Percentiles rank a stretch among this genome's conserved stretches.
These are phyloP conservation scores for Hyla sarda DNA, from an alignment of 2,113 vertebrate genomes.

Conservation along the genomic window DNA sequence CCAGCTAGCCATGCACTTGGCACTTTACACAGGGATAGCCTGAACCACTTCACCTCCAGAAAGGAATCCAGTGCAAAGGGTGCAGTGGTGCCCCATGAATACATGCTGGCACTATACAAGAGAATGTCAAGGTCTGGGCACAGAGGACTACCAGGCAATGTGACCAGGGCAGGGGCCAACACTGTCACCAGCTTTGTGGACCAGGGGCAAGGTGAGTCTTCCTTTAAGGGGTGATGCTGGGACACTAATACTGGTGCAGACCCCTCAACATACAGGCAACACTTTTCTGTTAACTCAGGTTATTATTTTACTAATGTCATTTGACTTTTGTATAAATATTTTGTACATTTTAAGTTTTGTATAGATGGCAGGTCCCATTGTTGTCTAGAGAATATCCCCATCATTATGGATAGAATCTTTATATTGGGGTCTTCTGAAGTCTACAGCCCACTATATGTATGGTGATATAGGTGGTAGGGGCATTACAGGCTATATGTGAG, in stretches of 20 bases:
- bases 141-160: conserved; percentile 58
- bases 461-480: no score
- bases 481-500: no score
- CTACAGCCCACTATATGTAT: neutral
- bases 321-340: neutral
- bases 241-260: neutral
- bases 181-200: conserved; percentile 85
- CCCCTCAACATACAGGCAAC: neutral
- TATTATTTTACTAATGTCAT: neutral
- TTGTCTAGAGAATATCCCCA: neutral
- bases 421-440: no score
- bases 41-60: conserved; percentile 27
- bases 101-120: conserved; percentile 85
- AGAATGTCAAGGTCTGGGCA: conserved; percentile 70
- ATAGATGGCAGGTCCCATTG: neutral
- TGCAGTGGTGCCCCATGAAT: conserved; percentile 79
- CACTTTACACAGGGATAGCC: conserved; percentile 26
- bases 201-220: conserved; percentile 69
- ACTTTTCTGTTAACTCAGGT: neutral
- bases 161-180: conserved; percentile 70
- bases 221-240: neutral
- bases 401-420: no score
- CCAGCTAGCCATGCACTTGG: conserved; percentile 33
- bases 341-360: neutral
- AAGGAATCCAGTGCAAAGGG: conserved; percentile 65